Evolutionary conservation across 2,113 vertebrate genomes (phyloP).

Genomic region (Aspidoscelis tigris): DNA sequence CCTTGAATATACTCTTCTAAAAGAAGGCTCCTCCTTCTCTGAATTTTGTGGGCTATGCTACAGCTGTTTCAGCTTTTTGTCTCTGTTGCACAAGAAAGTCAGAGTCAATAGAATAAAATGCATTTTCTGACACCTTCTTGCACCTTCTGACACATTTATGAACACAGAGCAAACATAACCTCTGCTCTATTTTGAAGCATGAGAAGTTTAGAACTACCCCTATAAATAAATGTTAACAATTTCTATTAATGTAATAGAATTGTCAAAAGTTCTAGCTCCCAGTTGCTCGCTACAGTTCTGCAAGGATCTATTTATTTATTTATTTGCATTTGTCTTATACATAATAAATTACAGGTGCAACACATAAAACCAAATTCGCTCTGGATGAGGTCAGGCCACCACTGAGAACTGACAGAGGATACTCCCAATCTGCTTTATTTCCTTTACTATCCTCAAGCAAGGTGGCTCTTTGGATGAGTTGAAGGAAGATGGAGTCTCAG

Average conservation of each 20-base stretch:
- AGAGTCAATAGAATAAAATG: background rate
- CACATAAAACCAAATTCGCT: too few species aligned
- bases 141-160: slow-evolving; percentile 35
- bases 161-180: slow-evolving; percentile 35
- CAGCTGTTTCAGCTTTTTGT: background rate
- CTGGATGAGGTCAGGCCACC: too few species aligned
- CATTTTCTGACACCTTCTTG: slow-evolving; percentile 21
- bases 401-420: too few species aligned
- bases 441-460: too few species aligned
- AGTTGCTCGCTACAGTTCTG: background rate
- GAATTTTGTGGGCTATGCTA: background rate
- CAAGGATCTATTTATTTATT: background rate
- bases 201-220: background rate
- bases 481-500: too few species aligned
- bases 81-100: background rate
- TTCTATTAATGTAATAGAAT: background rate
- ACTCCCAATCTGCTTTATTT: too few species aligned
- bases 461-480: too few species aligned
- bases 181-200: background rate
- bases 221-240: background rate
- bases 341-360: too few species aligned
- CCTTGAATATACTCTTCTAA: background rate
- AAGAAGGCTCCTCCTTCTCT: background rate
- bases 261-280: background rate
- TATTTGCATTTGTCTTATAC: too few species aligned